Conservation (phyloP, 1,140 invertebrate species). For the Ceratitis capitata region DNA sequence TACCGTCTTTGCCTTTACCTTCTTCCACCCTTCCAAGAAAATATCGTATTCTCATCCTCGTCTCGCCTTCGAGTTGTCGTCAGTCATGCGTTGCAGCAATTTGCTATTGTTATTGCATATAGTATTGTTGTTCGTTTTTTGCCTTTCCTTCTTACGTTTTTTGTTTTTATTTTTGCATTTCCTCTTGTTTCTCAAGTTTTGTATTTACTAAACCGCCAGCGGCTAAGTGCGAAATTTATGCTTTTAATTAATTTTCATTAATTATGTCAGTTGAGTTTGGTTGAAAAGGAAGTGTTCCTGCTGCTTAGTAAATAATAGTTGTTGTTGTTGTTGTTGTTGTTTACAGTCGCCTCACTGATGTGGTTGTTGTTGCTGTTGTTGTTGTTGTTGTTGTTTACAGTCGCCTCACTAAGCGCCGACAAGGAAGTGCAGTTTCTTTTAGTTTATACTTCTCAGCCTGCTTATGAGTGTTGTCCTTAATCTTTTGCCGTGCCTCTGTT, state of each 20-base stretch:
- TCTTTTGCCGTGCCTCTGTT: background rate
- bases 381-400: too few species aligned
- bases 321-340: too few species aligned
- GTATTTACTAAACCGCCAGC: background rate
- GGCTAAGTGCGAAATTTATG: slow-evolving; percentile 35
- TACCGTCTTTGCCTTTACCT: background rate
- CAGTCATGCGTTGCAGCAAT: slow-evolving; percentile 29
- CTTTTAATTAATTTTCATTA: slow-evolving; percentile 38
- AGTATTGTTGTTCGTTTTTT: background rate
- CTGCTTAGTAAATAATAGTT: background rate
- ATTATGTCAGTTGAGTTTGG: slow-evolving; percentile 27
- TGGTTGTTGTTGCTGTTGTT: too few species aligned
- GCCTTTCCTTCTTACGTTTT: background rate
- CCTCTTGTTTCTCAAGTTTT: slow-evolving; percentile 15
- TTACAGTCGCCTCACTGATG: too few species aligned
- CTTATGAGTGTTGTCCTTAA: background rate
- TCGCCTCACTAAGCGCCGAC: background rate
- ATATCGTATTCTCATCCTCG: too few species aligned
- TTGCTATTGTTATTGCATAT: slow-evolving; percentile 28
- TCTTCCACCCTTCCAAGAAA: background rate
- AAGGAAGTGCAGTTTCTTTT: background rate
- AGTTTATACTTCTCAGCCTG: background rate
- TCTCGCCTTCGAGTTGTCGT: too few species aligned
- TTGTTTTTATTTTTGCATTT: slow-evolving; percentile 25
- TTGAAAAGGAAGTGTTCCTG: background rate